phyloP scores from a whole-genome alignment of 2,797 vertebrate species.

The Neopelma chrysocephalum region DNA sequence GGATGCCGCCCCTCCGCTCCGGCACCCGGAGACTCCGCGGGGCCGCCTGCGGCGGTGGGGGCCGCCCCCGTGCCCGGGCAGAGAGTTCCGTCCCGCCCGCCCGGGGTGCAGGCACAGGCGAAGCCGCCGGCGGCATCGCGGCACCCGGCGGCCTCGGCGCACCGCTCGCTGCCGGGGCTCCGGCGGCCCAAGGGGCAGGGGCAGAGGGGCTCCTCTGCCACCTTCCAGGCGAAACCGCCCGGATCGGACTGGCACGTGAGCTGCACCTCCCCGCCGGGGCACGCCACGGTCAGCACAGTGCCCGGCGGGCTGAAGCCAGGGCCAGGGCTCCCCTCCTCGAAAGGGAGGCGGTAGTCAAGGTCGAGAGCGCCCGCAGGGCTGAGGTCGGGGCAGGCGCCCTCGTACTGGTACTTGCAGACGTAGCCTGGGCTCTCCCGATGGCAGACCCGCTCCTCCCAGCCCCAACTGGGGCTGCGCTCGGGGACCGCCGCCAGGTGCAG shows the following conservation, averaged over 20 bases:
- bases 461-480: background rate
- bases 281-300: constrained; percentile 69
- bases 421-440: constrained; percentile 61
- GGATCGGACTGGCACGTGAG: constrained; percentile 62
- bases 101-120: constrained; percentile 37
- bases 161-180: background rate
- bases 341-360: constrained; percentile 58
- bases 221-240: constrained; percentile 57
- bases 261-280: constrained; percentile 48
- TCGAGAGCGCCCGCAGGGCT: constrained; percentile 13
- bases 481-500: constrained; percentile 32
- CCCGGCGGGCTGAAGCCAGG: constrained; percentile 71
- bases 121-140: constrained; percentile 33
- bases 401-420: constrained; percentile 78
- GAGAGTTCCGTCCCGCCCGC: background rate
- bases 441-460: constrained; percentile 74
- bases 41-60: background rate
- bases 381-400: constrained; percentile 54
- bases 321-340: constrained; percentile 40
- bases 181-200: constrained; percentile 55
- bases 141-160: constrained; percentile 24
- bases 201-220: background rate
- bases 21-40: background rate
- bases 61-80: background rate
- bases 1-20: background rate